Percentiles rank a stretch among this genome's conserved stretches.
phyloP scores from a whole-genome alignment of 2,888 invertebrate genomes.

The Diarsia dahlii region DNA sequence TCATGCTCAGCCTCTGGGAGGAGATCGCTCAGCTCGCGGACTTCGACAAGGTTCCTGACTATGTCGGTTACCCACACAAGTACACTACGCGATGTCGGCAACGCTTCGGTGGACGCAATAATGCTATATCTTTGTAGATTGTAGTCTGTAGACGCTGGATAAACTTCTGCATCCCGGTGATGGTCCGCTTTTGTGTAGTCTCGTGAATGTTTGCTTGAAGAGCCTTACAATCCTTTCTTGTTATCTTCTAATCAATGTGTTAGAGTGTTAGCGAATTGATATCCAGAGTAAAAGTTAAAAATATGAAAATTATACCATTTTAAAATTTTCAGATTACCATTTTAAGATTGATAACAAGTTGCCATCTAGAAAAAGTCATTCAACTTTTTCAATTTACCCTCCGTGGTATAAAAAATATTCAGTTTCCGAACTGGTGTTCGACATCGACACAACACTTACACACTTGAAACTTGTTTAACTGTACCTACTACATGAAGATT shows the following conservation, averaged over 20 bases:
- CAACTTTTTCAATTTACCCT: conserved; percentile 24
- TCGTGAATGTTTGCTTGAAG: conserved; percentile 49
- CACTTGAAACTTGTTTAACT: conserved; percentile 31
- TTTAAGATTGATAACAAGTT: conserved; percentile 43
- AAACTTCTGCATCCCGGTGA: conserved; percentile 35
- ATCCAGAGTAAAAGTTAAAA: background rate
- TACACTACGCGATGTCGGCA: conserved; percentile 73
- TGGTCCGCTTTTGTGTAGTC: conserved; percentile 59
- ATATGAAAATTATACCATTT: conserved; percentile 43
- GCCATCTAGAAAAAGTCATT: conserved; percentile 39
- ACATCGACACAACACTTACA: conserved; percentile 46
- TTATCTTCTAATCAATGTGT: background rate
- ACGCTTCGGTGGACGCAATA: conserved; percentile 72
- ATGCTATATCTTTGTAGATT: conserved; percentile 66
- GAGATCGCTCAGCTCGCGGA: conserved; percentile 96
- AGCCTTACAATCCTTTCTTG: background rate
- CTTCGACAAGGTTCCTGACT: conserved; percentile 95
- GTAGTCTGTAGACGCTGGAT: conserved; percentile 50
- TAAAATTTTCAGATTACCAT: conserved; percentile 59
- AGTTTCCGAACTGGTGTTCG: conserved; percentile 37
- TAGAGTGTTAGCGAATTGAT: background rate
- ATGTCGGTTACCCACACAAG: conserved; percentile 86
- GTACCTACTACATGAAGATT: conserved; percentile 30
- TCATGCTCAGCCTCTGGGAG: conserved; percentile 96
- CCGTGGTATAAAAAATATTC: conserved; percentile 31